phyloP scores from a whole-genome alignment of 2,113 vertebrate genomes.

The Urocitellus parryii region DNA sequence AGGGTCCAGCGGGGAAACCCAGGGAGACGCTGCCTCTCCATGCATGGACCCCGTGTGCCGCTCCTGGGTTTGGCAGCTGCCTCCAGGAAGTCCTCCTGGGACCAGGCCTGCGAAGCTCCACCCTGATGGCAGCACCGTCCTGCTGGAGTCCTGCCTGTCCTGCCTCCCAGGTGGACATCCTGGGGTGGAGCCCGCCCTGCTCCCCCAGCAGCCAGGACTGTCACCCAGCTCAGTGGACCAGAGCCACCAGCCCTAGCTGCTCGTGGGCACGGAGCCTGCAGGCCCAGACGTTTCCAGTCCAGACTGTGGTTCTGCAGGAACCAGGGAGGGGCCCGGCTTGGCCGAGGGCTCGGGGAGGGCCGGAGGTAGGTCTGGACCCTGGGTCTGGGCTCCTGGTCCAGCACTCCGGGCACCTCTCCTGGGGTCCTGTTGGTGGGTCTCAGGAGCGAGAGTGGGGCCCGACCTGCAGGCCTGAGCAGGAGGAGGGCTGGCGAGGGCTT shows the following conservation, averaged over 20 bases:
- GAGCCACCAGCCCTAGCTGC: not conserved
- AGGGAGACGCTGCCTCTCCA: not conserved
- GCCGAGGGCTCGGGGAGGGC: not conserved
- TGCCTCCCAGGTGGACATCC: no score
- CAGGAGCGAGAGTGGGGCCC: not conserved
- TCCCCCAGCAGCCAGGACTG: not conserved
- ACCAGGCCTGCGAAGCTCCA: not conserved
- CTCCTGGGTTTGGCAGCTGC: not conserved
- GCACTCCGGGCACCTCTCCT: not conserved
- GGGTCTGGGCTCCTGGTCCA: not conserved
- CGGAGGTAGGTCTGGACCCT: no score
- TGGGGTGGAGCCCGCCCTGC: not conserved
- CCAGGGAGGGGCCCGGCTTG: not conserved
- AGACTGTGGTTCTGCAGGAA: not conserved
- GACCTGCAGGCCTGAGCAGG: not conserved
- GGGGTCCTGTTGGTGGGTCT: not conserved
- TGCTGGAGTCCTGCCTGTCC: not conserved
- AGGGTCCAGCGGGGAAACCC: no score
- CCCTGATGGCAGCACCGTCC: not conserved
- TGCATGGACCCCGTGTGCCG: not conserved
- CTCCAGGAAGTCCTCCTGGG: slow-evolving; percentile 59
- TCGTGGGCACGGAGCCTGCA: not conserved
- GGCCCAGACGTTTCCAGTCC: not conserved
- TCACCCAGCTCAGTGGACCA: not conserved
- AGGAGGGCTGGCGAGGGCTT: not conserved